A percentile compares a stretch with the other conserved stretches of the same genome.
These are phyloP conservation scores for Pelagia noctiluca DNA, from an alignment of 30 jellyfish, hydroid and myxozoan species.

Conservation along the genomic window DNA sequence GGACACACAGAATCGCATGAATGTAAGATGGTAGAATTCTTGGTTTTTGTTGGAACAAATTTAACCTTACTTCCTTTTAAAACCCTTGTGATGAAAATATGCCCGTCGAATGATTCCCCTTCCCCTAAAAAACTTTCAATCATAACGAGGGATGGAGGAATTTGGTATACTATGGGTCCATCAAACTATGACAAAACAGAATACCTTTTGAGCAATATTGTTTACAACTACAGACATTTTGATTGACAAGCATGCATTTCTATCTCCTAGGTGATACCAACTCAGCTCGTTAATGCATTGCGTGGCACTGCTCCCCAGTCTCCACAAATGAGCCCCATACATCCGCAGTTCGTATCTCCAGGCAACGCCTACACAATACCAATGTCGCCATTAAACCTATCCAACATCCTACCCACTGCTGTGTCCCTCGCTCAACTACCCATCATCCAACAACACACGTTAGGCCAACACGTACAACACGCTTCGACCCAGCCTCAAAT, in stretches of 20 bases:
- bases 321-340: conserved; percentile 31
- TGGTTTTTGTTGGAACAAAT: too few relatives aligned
- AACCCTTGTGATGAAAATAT: too few relatives aligned
- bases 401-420: conserved; percentile 75
- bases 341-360: conserved; percentile 63
- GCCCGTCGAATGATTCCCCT: too few relatives aligned
- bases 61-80: too few relatives aligned
- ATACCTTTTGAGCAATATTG: too few relatives aligned
- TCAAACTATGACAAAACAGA: too few relatives aligned
- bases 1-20: too few relatives aligned
- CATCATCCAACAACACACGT: conserved; percentile 51
- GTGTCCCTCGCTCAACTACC: conserved; percentile 74
- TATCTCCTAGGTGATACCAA: conserved; percentile 26
- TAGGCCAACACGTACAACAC: conserved; percentile 43
- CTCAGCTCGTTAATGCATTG: conserved; percentile 61
- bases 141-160: too few relatives aligned
- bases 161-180: too few relatives aligned
- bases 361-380: conserved; percentile 68
- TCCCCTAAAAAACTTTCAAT: too few relatives aligned
- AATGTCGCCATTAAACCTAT: conserved; percentile 63
- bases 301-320: conserved; percentile 56
- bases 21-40: too few relatives aligned
- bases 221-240: too few relatives aligned
- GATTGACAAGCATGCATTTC: neutral
- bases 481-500: neutral